Percentiles rank a stretch among this genome's conserved stretches.
phyloP scores from a whole-genome alignment of 2,113 vertebrate genomes.

The Calidris pygmaea region DNA sequence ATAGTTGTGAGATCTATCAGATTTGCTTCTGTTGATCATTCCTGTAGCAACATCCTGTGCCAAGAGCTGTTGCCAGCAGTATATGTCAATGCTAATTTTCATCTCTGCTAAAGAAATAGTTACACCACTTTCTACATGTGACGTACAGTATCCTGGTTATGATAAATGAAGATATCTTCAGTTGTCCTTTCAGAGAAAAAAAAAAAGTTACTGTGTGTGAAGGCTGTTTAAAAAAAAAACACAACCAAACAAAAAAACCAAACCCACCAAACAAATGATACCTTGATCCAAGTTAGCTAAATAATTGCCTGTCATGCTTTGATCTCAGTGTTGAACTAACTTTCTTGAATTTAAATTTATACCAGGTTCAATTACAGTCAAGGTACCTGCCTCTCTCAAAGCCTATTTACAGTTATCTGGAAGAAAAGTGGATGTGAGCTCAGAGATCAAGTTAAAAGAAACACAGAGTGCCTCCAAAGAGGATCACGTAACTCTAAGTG shows the following conservation, averaged over 20 bases:
- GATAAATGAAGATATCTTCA: not conserved
- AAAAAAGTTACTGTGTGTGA: not conserved
- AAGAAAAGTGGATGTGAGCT: constrained; percentile 80
- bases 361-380: constrained; percentile 85
- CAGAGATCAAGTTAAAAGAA: constrained; percentile 80
- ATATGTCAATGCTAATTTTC: not conserved
- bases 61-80: not conserved
- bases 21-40: not conserved
- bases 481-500: constrained; percentile 75
- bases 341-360: constrained; percentile 16
- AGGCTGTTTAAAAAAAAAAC: not conserved
- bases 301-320: not conserved
- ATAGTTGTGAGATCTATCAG: not conserved
- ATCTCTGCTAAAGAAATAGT: not conserved
- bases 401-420: constrained; percentile 82
- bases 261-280: not conserved
- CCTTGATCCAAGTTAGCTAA: not conserved
- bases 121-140: not conserved
- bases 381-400: constrained; percentile 82
- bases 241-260: not conserved
- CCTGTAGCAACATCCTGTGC: not conserved
- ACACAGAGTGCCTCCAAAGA: constrained; percentile 64
- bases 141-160: not conserved
- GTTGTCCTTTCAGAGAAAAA: not conserved
- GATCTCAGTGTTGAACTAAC: not conserved